Conservation (phyloP, 2,113 vertebrate genomes). For the Mobula hypostoma region DNA sequence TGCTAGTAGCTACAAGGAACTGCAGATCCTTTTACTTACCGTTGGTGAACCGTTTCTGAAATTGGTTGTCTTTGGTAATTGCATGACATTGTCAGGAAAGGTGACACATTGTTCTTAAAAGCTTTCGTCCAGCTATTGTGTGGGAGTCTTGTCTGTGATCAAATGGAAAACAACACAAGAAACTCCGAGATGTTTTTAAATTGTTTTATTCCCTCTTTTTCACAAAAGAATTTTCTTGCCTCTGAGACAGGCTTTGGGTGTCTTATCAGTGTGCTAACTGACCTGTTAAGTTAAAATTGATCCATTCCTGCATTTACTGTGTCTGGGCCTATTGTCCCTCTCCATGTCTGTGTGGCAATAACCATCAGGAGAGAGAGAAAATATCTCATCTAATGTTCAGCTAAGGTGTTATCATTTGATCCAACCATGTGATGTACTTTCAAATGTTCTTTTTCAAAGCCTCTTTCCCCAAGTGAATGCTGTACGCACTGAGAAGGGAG, state of each 20-base stretch:
- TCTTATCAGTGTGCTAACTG: background rate
- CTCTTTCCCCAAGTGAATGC: background rate
- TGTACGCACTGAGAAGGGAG: background rate
- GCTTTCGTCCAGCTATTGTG: constrained; percentile 1
- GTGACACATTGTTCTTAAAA: background rate
- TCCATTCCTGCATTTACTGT: background rate
- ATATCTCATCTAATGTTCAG: background rate
- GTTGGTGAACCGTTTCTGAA: background rate
- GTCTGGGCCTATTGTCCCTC: background rate
- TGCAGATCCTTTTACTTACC: background rate
- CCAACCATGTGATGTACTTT: background rate
- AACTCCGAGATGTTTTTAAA: background rate
- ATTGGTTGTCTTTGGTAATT: constrained; percentile 1
- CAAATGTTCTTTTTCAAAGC: background rate
- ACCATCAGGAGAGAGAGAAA: background rate
- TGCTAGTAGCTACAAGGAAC: background rate
- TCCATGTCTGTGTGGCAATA: background rate
- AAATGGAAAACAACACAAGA: background rate
- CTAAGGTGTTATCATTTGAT: background rate
- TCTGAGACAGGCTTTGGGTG: background rate
- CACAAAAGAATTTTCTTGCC: background rate
- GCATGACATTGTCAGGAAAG: constrained; percentile 8
- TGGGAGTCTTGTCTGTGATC: background rate
- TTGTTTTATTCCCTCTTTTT: background rate
- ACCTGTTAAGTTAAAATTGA: constrained; percentile 7